Base-by-base conservation (phyloP, 2,113 vertebrate species). In the Eretmochelys imbricata region DNA sequence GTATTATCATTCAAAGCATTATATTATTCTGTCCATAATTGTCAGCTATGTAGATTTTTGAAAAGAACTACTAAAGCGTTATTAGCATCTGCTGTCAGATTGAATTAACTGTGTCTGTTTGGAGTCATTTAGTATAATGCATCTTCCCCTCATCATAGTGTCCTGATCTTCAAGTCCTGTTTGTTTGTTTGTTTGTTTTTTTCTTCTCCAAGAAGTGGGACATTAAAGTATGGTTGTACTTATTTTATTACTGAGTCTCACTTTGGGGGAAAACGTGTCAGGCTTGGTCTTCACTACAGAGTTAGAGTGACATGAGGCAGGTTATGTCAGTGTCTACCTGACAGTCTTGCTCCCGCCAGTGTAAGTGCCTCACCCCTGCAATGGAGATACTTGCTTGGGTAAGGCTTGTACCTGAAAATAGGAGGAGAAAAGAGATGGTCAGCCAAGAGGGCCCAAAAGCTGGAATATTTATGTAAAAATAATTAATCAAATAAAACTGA, bases 61-160 rank as follows among this genome's bases (percentile, higher is more conserved):
- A 80, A 96, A 96, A 96, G 69, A 93, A 90, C 93, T 96, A 93
- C 88, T 91, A 93, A 93, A 90, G 22, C 85, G 31, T 91, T 90
- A 93, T 96, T 96, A 95, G 87, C 91, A 84, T 90, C 83, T 48
- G 76, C 89, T 96, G 93, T 94, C 93, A 89, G 72, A 55, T 54
- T 93, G 62, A 93, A 94, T 94, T 97, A 96, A 91, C 94, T 96
- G 93, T 92, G 94, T 91, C 65, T 72, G 9, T 19, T 38, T 72
- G 19, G 19, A 72, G 19, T 38, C 5, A 8, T 38, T 8, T 84
- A 93, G 29, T 87, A 69, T 10, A 83, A 46, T 59, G 78, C 48
- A 55, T 22, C 48, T 76, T 80, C 7, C 25, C 48, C 29, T 50
- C 6, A 46, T 46, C 5, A 31, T 80, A 86, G 62, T 89, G 57